Base-by-base conservation (phyloP, 2,888 invertebrate species). In the Syrphus vitripennis region DNA sequence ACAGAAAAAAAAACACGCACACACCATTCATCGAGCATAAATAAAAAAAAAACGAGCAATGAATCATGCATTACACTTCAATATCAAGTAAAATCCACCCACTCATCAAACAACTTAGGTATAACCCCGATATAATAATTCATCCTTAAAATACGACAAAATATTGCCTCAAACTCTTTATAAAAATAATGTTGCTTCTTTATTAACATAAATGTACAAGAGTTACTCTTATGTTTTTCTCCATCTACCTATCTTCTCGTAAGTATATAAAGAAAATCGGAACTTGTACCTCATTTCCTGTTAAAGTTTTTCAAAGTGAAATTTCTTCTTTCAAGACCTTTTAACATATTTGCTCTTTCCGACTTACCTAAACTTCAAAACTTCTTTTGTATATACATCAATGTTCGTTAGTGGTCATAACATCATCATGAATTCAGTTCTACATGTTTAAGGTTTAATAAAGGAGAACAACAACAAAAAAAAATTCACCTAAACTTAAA, bases 401-500 rank as follows among this genome's bases (percentile, higher is more conserved):
- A 45, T 48, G 12, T 65, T 65, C 42, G 4, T 2, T 48, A 2
- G 12, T 31, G 45, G 63, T 42, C 42, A 31, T 31, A 31, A 42
- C 42, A 34, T 48, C n/a, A 67, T 34, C 50, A 34, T 50, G 14
- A 45, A 67, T 24, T 67, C 50, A 67, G 16, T 67, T 67, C 9
- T 12, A n/a, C n/a, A 34, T 19, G 34, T 45, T 21, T 3, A n/a
- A 50, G 50, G 10, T 31, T 31, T 65, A 16, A 19, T 21, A 14
- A 19, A 6, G 6, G 3, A 14, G 10, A 34, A 9, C 10, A 12
- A 59, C 31, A 19, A 19, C 1, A n/a, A 14, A 29, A 24, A 26
- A 29, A 12, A 19, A 50, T 2, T n/a, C n/a, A n/a, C n/a, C n/a
- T n/a, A 45, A 26, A 12, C 1, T 6, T 16, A 40, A 10, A 21